Percentiles rank a stretch among this genome's conserved stretches.
These are phyloP conservation scores for Hystrix cristata DNA, from an alignment of 2,113 vertebrate genomes.

Conservation along the genomic window DNA sequence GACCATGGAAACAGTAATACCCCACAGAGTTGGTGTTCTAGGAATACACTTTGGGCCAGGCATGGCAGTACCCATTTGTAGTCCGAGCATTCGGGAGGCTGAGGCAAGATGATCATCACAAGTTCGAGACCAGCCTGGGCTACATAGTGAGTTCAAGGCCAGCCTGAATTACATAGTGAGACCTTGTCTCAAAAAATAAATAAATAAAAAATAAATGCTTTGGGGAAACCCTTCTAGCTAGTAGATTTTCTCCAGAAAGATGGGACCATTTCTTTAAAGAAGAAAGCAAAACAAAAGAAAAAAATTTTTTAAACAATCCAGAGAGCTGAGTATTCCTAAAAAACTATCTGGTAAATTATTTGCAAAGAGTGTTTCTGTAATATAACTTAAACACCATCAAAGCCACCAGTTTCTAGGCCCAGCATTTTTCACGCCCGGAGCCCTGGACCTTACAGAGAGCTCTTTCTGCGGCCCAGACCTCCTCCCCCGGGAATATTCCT, in stretches of 20 bases:
- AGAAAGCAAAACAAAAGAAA: neutral
- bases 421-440: neutral
- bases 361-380: conserved; percentile 18
- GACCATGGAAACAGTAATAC: neutral
- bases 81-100: neutral
- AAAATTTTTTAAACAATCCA: neutral
- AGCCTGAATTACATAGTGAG: neutral
- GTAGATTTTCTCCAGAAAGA: conserved; percentile 56
- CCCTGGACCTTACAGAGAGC: neutral
- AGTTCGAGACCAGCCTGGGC: neutral
- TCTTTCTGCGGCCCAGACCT: neutral
- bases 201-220: neutral
- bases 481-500: conserved; percentile 16
- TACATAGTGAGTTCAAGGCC: neutral
- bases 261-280: neutral
- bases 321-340: conserved; percentile 31
- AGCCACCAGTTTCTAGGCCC: neutral
- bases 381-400: neutral
- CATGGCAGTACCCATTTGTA: neutral
- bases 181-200: neutral
- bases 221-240: conserved; percentile 2
- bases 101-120: neutral
- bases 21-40: neutral
- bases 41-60: neutral
- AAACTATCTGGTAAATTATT: neutral